Evolutionary conservation across 2,797 vertebrate genomes (phyloP), one percentile per base, ranked within the genome.

Genomic region (Squalus acanthias): DNA sequence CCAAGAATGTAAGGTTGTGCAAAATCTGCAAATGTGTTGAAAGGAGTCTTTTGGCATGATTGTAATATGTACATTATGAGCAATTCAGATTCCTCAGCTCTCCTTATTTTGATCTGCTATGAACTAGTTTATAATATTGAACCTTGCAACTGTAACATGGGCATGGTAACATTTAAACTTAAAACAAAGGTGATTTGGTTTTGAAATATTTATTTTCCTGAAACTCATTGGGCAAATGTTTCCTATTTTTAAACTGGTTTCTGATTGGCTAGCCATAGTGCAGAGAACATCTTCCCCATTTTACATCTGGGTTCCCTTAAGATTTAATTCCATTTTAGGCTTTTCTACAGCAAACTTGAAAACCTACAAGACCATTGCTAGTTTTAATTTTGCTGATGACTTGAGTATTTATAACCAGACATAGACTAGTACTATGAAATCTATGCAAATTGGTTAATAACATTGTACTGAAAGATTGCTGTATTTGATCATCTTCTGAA

Each of bases 131-230:
- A 50, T 46, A 85, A 85, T 85, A 50, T 82, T 39, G n/a, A 69
- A 46, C n/a, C 67, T n/a, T 65, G 29, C 29, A 9, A n/a, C 79
- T 46, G 1, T 20, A 50, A 85, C 39, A 63, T 63, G 60, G 60
- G 60, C 60, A 46, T 93, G 33, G 33, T 67, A 39, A 46, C 33
- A 46, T 5, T 39, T 93, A 12, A 39, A 93, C 63, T 67, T 46
- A 1, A 46, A 50, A 85, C 46, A n/a, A 85, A 85, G 87, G 39
- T 65, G 33, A 12, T 93, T 82, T 93, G 39, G n/a, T 69, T 67
- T 67, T 12, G 87, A 93, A 89, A 93, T 93, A 69, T 93, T 67
- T 93, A 93, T 93, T 92, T 92, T 93, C 63, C 60, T 93, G 24
- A 46, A 69, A 46, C 15, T 4, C 12, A 33, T 46, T 93, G n/a